Base-by-base conservation (phyloP, 2,888 invertebrate genomes). In the Formica aserva region DNA sequence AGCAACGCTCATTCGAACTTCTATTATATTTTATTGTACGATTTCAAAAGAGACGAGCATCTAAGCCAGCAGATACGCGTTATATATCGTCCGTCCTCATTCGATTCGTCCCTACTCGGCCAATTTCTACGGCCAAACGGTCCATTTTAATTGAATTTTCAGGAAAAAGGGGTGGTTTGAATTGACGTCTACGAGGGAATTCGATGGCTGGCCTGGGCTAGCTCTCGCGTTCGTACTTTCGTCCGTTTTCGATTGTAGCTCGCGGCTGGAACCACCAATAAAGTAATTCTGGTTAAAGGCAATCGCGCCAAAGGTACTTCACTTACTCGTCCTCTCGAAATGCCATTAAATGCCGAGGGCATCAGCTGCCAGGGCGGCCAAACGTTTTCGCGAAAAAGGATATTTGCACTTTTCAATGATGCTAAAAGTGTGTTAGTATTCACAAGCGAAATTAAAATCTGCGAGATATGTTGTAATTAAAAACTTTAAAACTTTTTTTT, bases 91-190 rank as follows among this genome's bases (percentile, higher is more conserved):
- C 65, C 67, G 62, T 74, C 55, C 82, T 84, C 66, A 82, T 74
- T 65, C 65, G 71, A 72, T 69, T 71, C 83, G 45, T 62, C 29
- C 48, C 71, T 35, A 69, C 48, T 82, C 77, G 62, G 80, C 71
- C 84, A 89, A 89, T 85, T 75, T 86, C 77, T 41, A 71, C 75
- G 65, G 66, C 48, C 74, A 57, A 87, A 87, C 72, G 85, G 83
- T 84, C 83, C 32, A 86, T 87, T 90, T 90, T 89, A 90, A 91
- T 90, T 91, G 87, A 91, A 91, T 89, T 87, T 84, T 69, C 82
- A 48, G 84, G 83, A 86, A 89, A 90, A 89, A 88, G 82, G 85
- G 84, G 85, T 84, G 71, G 82, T 81, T 77, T 41, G 85, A 89
- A 87, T 85, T 83, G 85, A 66, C 83, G 83, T 85, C 86, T 83